Conservation (phyloP, 2,888 invertebrate genomes). For the Xestia sexstrigata region DNA sequence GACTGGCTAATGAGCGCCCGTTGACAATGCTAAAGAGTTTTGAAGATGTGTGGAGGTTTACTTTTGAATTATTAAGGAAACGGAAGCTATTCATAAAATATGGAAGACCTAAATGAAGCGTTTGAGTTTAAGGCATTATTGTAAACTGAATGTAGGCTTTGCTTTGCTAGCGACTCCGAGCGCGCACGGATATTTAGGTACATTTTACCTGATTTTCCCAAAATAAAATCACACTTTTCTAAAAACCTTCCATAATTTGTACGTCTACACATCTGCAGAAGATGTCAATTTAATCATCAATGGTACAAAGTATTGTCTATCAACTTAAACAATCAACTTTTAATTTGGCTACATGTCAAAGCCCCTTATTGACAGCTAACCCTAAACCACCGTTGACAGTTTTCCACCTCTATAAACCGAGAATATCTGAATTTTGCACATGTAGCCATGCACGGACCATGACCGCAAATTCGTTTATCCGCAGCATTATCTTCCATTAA, state of each 20-base stretch:
- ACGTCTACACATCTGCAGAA: neutral
- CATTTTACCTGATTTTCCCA: neutral
- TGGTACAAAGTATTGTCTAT: neutral
- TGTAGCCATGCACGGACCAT: neutral
- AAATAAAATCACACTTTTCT: neutral
- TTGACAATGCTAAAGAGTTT: slow-evolving; percentile 72
- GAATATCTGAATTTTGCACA: neutral
- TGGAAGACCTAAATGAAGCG: neutral
- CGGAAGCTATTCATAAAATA: slow-evolving; percentile 51
- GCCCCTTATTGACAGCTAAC: neutral
- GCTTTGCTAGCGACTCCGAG: neutral
- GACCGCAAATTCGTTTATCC: slow-evolving; percentile 43
- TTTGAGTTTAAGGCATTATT: neutral
- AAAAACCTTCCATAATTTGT: neutral
- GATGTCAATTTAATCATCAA: neutral
- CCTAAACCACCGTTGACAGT: neutral
- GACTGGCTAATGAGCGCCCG: slow-evolving; percentile 74
- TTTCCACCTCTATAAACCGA: neutral
- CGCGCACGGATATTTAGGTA: neutral
- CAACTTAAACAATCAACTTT: neutral
- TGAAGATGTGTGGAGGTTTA: slow-evolving; percentile 62
- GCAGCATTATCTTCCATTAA: slow-evolving; percentile 34
- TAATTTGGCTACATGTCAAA: neutral
- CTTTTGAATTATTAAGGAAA: slow-evolving; percentile 45
- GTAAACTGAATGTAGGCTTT: neutral